Conservation (phyloP, 2,113 vertebrate genomes). For the Python bivittatus region DNA sequence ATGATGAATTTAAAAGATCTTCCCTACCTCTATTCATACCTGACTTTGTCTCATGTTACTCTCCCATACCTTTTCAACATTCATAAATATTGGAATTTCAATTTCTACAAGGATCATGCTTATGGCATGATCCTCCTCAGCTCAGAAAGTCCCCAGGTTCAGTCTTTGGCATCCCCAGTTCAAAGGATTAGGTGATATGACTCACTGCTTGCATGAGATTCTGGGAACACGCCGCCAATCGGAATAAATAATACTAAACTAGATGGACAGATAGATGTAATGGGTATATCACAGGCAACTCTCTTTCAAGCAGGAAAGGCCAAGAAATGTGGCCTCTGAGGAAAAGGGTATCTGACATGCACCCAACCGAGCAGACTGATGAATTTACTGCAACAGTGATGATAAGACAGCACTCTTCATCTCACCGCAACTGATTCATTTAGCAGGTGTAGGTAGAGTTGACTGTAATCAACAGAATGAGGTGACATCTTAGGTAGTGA, state of each 20-base stretch:
- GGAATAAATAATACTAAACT: not conserved
- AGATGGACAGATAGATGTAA: not conserved
- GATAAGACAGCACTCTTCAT: too few relatives aligned
- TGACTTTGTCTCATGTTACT: constrained; percentile 30
- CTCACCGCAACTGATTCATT: too few relatives aligned
- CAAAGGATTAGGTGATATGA: not conserved
- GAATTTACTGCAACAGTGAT: too few relatives aligned
- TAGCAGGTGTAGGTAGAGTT: too few relatives aligned
- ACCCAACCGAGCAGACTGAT: too few relatives aligned
- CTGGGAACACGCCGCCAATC: not conserved
- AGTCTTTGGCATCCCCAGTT: not conserved
- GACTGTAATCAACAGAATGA: too few relatives aligned
- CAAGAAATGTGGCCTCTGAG: not conserved
- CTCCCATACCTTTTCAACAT: not conserved
- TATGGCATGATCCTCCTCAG: constrained; percentile 2
- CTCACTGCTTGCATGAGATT: not conserved
- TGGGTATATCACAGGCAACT: too few relatives aligned
- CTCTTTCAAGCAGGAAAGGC: not conserved
- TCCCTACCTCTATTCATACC: constrained; percentile 39
- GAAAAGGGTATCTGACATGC: too few relatives aligned
- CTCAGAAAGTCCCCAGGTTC: not conserved
- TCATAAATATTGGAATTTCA: not conserved
- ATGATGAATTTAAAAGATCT: constrained; percentile 42
- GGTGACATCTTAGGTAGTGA: too few relatives aligned
- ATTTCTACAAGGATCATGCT: not conserved